Percentiles rank a stretch among this genome's conserved stretches.
phyloP scores from a whole-genome alignment of 2,888 invertebrate species.

The Lithosia quadra region DNA sequence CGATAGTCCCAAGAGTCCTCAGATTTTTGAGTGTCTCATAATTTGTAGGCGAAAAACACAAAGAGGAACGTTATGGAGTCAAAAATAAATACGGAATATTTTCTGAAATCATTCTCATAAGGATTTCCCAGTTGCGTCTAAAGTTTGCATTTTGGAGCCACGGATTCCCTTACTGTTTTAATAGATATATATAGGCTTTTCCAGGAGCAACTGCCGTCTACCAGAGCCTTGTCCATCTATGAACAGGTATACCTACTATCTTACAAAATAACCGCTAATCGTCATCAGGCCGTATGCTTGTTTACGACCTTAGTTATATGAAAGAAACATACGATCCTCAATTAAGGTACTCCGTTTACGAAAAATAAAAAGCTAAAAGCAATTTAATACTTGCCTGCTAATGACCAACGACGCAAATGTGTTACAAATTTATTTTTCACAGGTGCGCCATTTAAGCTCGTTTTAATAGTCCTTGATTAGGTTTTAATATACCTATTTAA shows the following conservation, averaged over 20 bases:
- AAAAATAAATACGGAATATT: no score
- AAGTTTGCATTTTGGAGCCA: no score
- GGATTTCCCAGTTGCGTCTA: no score
- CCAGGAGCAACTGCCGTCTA: no score
- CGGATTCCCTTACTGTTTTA: no score
- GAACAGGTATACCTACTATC: no score
- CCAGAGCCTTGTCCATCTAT: no score
- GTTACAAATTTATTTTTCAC: constrained; percentile 58
- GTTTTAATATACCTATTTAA: constrained; percentile 50
- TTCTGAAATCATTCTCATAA: no score
- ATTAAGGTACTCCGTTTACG: constrained; percentile 17
- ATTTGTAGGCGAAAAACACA: background rate
- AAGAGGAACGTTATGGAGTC: background rate
- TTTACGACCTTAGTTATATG: background rate
- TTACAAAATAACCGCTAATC: background rate
- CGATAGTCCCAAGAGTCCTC: background rate
- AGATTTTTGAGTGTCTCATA: background rate
- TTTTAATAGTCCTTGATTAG: constrained; percentile 64
- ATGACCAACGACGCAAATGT: constrained; percentile 61
- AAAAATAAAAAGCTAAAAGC: constrained; percentile 37
- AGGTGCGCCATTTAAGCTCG: constrained; percentile 60
- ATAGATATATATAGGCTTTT: no score
- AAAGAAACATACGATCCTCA: constrained; percentile 10
- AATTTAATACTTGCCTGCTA: constrained; percentile 52
- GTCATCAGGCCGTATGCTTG: background rate